Evolutionary conservation across 2,888 invertebrate species (phyloP).

Genomic region (Dioctria linearis): DNA sequence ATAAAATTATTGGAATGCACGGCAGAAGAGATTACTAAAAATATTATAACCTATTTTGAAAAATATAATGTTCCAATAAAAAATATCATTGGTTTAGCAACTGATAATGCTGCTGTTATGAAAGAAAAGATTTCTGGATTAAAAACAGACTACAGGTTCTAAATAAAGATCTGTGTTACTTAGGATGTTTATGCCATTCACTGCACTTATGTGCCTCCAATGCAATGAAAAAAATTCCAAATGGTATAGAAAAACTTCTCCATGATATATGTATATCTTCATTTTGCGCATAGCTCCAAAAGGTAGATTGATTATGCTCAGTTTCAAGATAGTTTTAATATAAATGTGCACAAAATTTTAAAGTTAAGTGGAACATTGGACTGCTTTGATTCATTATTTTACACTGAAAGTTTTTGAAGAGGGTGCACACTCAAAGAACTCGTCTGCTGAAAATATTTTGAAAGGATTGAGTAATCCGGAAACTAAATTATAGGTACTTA

Average conservation of each 20-base stretch:
- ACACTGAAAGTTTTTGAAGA: no score
- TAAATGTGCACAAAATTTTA: slow-evolving; percentile 15
- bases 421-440: no score
- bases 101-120: neutral
- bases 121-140: neutral
- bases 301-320: neutral
- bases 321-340: slow-evolving; percentile 22
- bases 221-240: slow-evolving; percentile 6
- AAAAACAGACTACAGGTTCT: neutral
- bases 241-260: neutral
- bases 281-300: slow-evolving; percentile 22
- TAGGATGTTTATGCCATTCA: slow-evolving; percentile 25
- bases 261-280: slow-evolving; percentile 1
- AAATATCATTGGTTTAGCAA: slow-evolving; percentile 2
- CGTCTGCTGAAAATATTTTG: no score
- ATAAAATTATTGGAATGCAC: no score
- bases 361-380: slow-evolving; percentile 13
- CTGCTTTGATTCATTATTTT: slow-evolving; percentile 14
- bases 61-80: no score
- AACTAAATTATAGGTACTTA: no score
- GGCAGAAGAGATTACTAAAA: no score
- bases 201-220: neutral
- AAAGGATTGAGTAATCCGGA: no score
- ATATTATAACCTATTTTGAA: no score
- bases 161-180: neutral